These are phyloP conservation scores for Catostomus latipinnis DNA, from an alignment of 2,797 vertebrate species.

Conservation along the genomic window DNA sequence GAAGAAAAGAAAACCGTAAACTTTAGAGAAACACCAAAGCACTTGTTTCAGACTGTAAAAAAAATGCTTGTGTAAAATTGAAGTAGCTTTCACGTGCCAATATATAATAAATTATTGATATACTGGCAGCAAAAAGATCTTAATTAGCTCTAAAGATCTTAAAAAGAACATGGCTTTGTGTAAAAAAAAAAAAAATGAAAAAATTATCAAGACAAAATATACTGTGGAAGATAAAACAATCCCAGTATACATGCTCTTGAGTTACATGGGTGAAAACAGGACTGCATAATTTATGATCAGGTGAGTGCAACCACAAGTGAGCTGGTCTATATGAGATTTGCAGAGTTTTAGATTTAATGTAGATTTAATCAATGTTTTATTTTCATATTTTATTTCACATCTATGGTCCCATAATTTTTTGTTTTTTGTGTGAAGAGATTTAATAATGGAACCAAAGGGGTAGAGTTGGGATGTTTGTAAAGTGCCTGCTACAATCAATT, in stretches of 20 bases:
- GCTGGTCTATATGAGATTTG: neutral
- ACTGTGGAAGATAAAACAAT: constrained; percentile 20
- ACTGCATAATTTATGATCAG: neutral
- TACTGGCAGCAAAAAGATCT: constrained; percentile 18
- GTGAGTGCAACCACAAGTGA: neutral
- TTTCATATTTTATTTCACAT: constrained; percentile 26
- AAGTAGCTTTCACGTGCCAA: constrained; percentile 29
- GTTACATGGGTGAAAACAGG: constrained; percentile 11
- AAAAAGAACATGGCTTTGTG: constrained; percentile 1
- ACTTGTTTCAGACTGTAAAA: constrained; percentile 28
- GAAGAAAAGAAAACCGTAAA: neutral
- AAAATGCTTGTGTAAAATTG: constrained; percentile 16
- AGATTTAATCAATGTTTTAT: constrained; percentile 26
- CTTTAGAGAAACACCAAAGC: constrained; percentile 9
- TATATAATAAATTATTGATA: constrained; percentile 46
- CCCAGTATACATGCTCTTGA: constrained; percentile 11
- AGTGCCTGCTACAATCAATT: constrained; percentile 63
- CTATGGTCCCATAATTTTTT: constrained; percentile 29
- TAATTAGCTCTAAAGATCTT: too few species aligned
- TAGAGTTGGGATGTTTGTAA: constrained; percentile 52
- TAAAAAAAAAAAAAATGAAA: neutral
- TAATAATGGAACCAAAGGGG: constrained; percentile 44
- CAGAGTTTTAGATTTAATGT: neutral
- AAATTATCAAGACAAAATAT: neutral
- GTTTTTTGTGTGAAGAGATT: constrained; percentile 50